Base-by-base conservation (phyloP, 1,140 invertebrate genomes). In the Druon quercuslanigerum region DNA sequence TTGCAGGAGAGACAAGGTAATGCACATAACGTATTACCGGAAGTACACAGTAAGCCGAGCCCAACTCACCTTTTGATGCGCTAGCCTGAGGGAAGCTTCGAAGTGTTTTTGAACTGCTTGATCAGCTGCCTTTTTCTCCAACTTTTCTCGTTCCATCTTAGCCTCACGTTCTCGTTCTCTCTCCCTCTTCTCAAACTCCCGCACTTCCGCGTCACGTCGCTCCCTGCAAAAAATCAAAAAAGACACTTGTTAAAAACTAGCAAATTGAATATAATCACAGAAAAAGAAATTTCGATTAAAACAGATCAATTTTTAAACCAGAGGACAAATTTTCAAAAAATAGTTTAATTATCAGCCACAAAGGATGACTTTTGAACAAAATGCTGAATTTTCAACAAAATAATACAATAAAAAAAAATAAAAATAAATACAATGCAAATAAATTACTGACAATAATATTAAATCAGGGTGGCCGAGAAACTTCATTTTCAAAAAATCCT, bases 91-190 rank as follows among this genome's bases (percentile, higher is more conserved):
- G 72, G 96, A 97, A 91, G 97, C 96, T 88, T 96, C 95, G 90
- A 98, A 98, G 92, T 98, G 97, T 87, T 97, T 96, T 82, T 97
- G 95, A 60, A 98, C 96, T 84, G 94, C 96, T 88, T 93, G 95
- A 88, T 96, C 94, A 40, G 93, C 92, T 51, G 94, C 93, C 85
- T 94, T 92, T 82, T 93, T 94, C 89, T 95, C 95, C 85, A 94
- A 92, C 76, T 92, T 93, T 76, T 93, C 92, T 54, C 92, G 90
- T 75, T 93, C 92, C 80, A 91, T 87, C 78, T 92, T 91, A 70
- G 92, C 90, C 85, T 92, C 85, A 50, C 85, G 82, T 71, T 83
- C 92, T 87, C 89, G 91, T 77, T 92, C 91, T 71, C 92, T 86
- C 80, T 93, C 91, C 57, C 87, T 86, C 90, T 89, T 95, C 87